Evolutionary conservation across 1,140 invertebrate genomes (phyloP).

Genomic region (Drosophila punjabiensis): DNA sequence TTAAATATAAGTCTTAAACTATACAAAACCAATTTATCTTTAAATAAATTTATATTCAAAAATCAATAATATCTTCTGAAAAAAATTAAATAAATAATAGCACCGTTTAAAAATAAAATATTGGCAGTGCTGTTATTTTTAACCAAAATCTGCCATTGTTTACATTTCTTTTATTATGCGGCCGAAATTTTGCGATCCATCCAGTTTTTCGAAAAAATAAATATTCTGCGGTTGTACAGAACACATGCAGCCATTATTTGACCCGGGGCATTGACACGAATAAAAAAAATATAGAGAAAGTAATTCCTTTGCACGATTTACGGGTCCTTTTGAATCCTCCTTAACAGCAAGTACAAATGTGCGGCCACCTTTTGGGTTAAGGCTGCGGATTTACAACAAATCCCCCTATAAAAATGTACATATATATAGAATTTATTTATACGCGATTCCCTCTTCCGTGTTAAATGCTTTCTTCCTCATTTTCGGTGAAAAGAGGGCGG

Average conservation of each 20-base stretch:
- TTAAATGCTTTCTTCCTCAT: constrained; percentile 42
- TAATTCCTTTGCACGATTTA: constrained; percentile 4
- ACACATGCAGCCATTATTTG: constrained; percentile 8
- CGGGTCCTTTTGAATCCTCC: background rate
- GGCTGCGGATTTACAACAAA: constrained; percentile 26
- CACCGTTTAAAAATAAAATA: background rate
- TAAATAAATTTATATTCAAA: background rate
- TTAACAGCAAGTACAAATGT: constrained; percentile 37
- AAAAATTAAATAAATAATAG: background rate
- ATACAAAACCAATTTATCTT: background rate
- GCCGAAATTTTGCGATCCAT: background rate
- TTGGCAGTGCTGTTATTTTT: background rate
- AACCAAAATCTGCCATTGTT: constrained; percentile 5
- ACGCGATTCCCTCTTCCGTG: constrained; percentile 41
- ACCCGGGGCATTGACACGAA: constrained; percentile 20
- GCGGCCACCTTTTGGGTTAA: constrained; percentile 44
- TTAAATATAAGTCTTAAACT: background rate
- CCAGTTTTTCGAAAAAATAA: constrained; percentile 15
- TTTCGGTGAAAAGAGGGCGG: constrained; percentile 1
- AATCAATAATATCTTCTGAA: too few species aligned
- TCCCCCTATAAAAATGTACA: background rate
- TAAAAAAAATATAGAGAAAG: background rate
- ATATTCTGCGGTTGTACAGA: constrained; percentile 5
- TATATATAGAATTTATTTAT: constrained; percentile 42
- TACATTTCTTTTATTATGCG: background rate